Evolutionary conservation across 2,113 vertebrate genomes (phyloP), one percentile per base, ranked within the genome.

Genomic region (Electrona antarctica): DNA sequence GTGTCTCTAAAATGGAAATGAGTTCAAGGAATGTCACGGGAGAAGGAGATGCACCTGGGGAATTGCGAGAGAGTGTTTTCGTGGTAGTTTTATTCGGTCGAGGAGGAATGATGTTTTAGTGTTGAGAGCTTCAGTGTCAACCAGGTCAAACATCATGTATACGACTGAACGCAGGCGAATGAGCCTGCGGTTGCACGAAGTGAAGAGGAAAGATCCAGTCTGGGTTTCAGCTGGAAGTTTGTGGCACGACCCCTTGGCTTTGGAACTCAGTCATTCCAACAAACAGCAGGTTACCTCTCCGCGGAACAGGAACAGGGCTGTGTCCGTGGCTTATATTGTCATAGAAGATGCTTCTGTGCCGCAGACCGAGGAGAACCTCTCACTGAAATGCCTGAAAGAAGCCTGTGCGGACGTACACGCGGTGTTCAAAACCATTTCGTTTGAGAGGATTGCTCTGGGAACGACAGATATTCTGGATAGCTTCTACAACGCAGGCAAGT

Each of bases 401-500:
- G 96, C 95, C 12, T 97, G 95, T 78, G 81, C 83, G 0, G 89
- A 93, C 63, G 85, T 91, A 4, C 76, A 91, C 75, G 89, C 91
- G 1, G 69, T 78, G 14, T 86, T 97, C 45, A 71, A 76, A 49
- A 80, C 85, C 7, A 77, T 96, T 59, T 87, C 94, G 2, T 94
- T 93, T 2, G 92, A 89, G 64, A 92, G 87, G 1, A 81, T 97
- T 52, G 92, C 91, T 0, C 79, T 94, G 52, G 95, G 94, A 0
- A 92, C 93, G 46, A 90, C 95, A 0, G 73, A 85, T 3, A 83
- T 93, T 3, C 84, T 97, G 65, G 94, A 95, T 59, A 83, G 76
- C 48, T 96, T 97, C 88, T 97, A 97, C 89, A 97, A 96, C 11
- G 94, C 96, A 67, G 96, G 96, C 94, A 91, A 95, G 95, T 81